Evolutionary conservation across 2,797 vertebrate species (phyloP), one percentile per base, ranked within the genome.

Genomic region (Lerista edwardsae): DNA sequence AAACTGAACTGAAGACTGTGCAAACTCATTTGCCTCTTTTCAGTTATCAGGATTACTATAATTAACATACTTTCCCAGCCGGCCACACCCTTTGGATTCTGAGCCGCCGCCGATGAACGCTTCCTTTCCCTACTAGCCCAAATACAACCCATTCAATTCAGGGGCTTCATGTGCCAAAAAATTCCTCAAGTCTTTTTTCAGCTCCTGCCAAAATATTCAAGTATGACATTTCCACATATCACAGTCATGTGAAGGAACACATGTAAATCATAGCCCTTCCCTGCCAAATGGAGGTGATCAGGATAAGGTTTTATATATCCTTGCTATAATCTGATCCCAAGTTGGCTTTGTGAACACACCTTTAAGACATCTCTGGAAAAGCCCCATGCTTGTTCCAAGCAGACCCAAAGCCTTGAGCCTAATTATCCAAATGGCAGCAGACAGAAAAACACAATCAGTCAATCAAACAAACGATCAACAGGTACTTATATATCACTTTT

Each of bases 21-120:
- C 86, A 91, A 79, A 92, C 84, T 89, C 36, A 84, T 91, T 85
- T 90, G 86, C 71, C 73, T 80, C 90, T 92, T 84, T 86, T 77
- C 73, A 83, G 36, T 86, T 88, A 87, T 0, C 11, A 7, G 41
- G 31, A 76, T 59, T 85, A 68, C 83, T 91, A 64, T 84, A 76
- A 84, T 84, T 84, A 84, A 77, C 34, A 72, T 69, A 64, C n/a
- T 75, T 76, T 80, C 29, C 61, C 44, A 69, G 78, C 4, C 73
- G 10, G 55, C 72, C 57, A 76, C 44, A 57, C 65, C 64, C 57
- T 71, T 71, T 62, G 25, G 27, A 27, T 64, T 62, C 57, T 71
- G 73, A 75, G 67, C 15, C 57, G 47, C 41, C 69, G 57, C 73
- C 34, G 17, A 27, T 57, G 69, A 34, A 79, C 59, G 82, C 21